phyloP scores from a whole-genome alignment of 2,888 invertebrate genomes.

The Lochmaea capreae region DNA sequence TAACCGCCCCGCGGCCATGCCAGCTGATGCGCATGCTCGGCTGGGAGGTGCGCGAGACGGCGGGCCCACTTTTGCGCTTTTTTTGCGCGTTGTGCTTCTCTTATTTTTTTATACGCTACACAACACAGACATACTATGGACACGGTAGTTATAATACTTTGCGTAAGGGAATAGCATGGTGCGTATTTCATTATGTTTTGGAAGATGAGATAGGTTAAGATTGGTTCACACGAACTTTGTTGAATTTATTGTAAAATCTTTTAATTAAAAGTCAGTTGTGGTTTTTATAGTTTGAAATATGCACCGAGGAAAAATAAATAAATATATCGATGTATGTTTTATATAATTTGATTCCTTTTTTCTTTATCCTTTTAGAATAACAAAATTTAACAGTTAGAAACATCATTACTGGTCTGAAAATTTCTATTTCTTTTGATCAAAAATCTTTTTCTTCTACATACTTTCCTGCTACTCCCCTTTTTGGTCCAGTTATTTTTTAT shows the following conservation, averaged over 20 bases:
- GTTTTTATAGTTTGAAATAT: not conserved
- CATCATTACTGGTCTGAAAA: no score
- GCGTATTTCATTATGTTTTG: constrained; percentile 13
- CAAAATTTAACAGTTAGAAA: no score
- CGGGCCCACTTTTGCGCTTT: constrained; percentile 50
- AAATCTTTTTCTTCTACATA: no score
- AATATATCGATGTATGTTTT: not conserved
- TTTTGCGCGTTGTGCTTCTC: constrained; percentile 35
- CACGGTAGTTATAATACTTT: constrained; percentile 10
- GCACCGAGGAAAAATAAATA: not conserved
- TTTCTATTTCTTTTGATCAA: no score
- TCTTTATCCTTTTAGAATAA: no score
- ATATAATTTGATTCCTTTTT: no score
- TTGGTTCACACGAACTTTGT: not conserved
- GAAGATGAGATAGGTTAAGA: not conserved
- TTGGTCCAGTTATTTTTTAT: no score
- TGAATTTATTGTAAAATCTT: not conserved
- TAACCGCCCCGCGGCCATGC: constrained; percentile 67
- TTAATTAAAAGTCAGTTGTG: not conserved
- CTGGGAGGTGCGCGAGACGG: constrained; percentile 56
- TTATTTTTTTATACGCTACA: constrained; percentile 46
- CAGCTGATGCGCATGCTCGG: constrained; percentile 57
- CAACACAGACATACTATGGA: constrained; percentile 26
- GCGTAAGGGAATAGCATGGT: not conserved
- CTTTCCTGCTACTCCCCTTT: no score